Conservation (phyloP, 2,113 vertebrate genomes). For the Progne subis region DNA sequence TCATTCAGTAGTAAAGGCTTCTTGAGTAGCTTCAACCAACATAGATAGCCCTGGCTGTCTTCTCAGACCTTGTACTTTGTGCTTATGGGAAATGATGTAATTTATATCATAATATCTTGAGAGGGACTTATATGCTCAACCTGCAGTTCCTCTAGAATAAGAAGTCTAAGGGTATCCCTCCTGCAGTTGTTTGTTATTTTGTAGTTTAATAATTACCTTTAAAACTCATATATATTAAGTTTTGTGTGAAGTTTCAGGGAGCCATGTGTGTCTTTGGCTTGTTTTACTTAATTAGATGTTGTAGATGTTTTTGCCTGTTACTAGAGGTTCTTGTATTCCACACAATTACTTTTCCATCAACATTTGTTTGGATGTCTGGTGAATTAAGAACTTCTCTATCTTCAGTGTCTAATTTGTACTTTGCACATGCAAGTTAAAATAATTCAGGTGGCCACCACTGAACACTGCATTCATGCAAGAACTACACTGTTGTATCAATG, state of each 20-base stretch:
- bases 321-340: fast-evolving
- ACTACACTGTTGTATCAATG: fast-evolving
- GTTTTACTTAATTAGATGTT: background rate
- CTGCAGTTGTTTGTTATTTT: background rate
- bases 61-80: background rate
- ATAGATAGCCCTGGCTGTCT: background rate
- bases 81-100: background rate
- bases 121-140: fast-evolving
- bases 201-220: background rate
- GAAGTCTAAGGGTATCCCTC: background rate
- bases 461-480: background rate
- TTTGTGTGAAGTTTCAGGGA: background rate
- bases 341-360: background rate
- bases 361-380: background rate
- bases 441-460: background rate
- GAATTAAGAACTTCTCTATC: background rate
- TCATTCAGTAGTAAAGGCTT: background rate
- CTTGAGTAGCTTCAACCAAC: background rate
- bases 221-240: background rate
- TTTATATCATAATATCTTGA: background rate
- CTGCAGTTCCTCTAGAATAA: background rate
- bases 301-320: background rate
- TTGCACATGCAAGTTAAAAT: background rate
- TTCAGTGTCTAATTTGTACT: background rate
- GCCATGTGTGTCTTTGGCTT: fast-evolving